These are phyloP conservation scores for Patella pellucida DNA, from an alignment of 2,888 invertebrate genomes.

Conservation along the genomic window DNA sequence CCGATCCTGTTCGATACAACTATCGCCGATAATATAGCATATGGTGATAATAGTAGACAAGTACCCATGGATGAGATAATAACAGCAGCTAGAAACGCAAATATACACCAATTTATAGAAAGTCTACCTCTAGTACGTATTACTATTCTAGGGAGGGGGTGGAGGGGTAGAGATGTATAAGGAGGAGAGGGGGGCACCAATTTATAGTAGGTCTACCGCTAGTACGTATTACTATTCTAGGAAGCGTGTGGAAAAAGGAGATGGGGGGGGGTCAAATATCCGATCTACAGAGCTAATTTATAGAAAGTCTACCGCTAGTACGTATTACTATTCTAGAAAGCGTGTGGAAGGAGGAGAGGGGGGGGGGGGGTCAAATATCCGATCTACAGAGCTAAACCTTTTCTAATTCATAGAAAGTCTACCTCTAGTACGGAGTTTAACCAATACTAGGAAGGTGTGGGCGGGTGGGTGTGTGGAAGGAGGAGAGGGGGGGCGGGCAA, in stretches of 20 bases:
- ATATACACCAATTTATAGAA: slow-evolving; percentile 87
- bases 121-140: slow-evolving; percentile 76
- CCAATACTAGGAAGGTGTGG: no score
- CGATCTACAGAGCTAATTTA: no score
- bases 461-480: no score
- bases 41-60: slow-evolving; percentile 83
- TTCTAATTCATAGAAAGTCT: slow-evolving; percentile 82
- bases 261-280: slow-evolving; percentile 73
- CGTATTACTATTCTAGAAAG: not conserved
- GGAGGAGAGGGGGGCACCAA: slow-evolving; percentile 75
- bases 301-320: slow-evolving; percentile 39
- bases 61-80: slow-evolving; percentile 82
- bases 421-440: slow-evolving; percentile 73
- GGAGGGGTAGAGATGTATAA: no score
- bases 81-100: slow-evolving; percentile 79
- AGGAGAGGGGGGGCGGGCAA: no score
- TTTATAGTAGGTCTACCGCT: slow-evolving; percentile 83
- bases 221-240: slow-evolving; percentile 44
- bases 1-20: slow-evolving; percentile 90
- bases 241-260: no score
- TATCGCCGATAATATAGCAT: slow-evolving; percentile 91
- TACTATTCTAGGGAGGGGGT: not conserved
- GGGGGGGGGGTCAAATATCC: slow-evolving; percentile 74
- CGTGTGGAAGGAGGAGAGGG: no score
- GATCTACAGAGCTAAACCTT: no score